phyloP scores from a whole-genome alignment of 64 coral and sea anemone genomes.

The Montipora efflorescens region DNA sequence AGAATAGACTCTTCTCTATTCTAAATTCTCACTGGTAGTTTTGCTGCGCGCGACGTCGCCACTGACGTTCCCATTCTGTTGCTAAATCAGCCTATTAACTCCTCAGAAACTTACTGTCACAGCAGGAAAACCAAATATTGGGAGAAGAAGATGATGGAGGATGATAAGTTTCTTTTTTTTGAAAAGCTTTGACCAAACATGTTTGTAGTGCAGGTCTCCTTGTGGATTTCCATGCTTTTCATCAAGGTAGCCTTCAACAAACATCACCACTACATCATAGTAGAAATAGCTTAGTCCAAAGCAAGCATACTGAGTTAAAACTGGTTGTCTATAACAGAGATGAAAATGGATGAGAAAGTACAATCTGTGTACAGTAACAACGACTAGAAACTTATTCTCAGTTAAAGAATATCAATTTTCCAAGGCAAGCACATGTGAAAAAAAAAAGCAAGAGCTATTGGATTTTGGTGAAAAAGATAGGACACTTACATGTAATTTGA shows the following conservation, averaged over 20 bases:
- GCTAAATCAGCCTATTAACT: too few relatives aligned
- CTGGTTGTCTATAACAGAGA: slow-evolving; percentile 45
- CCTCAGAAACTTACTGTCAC: slow-evolving; percentile 51
- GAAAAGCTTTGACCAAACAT: slow-evolving; percentile 59
- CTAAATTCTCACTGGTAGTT: too few relatives aligned
- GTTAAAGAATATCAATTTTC: not conserved
- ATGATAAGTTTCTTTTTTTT: slow-evolving; percentile 74
- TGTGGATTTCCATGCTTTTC: slow-evolving; percentile 67
- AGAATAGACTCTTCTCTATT: too few relatives aligned
- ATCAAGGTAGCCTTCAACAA: slow-evolving; percentile 68
- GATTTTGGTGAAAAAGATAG: too few relatives aligned
- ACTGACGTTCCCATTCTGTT: too few relatives aligned
- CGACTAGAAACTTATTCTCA: not conserved
- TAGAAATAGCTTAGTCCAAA: slow-evolving; percentile 88
- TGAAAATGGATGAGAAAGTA: not conserved
- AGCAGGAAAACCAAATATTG: slow-evolving; percentile 75
- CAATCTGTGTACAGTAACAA: not conserved
- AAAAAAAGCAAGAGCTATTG: too few relatives aligned
- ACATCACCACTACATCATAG: slow-evolving; percentile 85
- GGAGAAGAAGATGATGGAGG: slow-evolving; percentile 72
- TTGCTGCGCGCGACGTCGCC: too few relatives aligned
- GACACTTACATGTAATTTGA: too few relatives aligned
- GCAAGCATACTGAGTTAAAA: slow-evolving; percentile 61
- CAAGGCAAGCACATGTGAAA: too few relatives aligned
- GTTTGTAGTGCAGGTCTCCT: not conserved